These are phyloP conservation scores for Acrobeloides nanus DNA, from an alignment of 2,888 invertebrate species.

Conservation along the genomic window DNA sequence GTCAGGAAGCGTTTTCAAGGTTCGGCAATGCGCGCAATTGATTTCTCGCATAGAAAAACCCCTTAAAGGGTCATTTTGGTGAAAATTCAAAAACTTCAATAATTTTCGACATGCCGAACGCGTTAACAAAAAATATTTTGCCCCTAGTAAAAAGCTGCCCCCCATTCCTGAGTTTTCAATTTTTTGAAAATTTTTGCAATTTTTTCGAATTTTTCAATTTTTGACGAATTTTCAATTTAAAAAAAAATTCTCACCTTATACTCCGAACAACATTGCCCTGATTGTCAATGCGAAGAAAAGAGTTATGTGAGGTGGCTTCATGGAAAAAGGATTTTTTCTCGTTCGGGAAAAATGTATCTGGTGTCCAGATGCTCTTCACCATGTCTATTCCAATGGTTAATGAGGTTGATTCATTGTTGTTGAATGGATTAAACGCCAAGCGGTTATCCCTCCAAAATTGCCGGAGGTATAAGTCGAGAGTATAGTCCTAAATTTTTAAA, in stretches of 20 bases:
- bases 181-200: too few species aligned
- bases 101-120: too few species aligned
- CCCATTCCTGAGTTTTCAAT: too few species aligned
- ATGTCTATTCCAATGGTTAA: slow-evolving; percentile 48
- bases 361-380: slow-evolving; percentile 52
- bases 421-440: slow-evolving; percentile 32
- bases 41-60: too few species aligned
- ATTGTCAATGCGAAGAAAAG: slow-evolving; percentile 51
- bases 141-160: too few species aligned
- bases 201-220: too few species aligned
- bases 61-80: too few species aligned
- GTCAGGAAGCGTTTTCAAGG: too few species aligned
- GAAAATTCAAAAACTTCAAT: too few species aligned
- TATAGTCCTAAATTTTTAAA: slow-evolving; percentile 43
- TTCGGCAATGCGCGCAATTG: too few species aligned
- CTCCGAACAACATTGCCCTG: slow-evolving; percentile 50
- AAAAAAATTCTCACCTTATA: slow-evolving; percentile 41
- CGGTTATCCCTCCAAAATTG: slow-evolving; percentile 52
- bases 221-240: too few species aligned
- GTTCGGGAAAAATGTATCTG: slow-evolving; percentile 53
- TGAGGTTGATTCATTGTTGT: slow-evolving; percentile 20
- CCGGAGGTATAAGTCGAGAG: slow-evolving; percentile 49
- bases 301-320: slow-evolving; percentile 52
- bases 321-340: slow-evolving; percentile 53
- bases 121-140: too few species aligned